phyloP scores from a whole-genome alignment of 1,140 invertebrate species.

The Anagrus nilaparvatae region DNA sequence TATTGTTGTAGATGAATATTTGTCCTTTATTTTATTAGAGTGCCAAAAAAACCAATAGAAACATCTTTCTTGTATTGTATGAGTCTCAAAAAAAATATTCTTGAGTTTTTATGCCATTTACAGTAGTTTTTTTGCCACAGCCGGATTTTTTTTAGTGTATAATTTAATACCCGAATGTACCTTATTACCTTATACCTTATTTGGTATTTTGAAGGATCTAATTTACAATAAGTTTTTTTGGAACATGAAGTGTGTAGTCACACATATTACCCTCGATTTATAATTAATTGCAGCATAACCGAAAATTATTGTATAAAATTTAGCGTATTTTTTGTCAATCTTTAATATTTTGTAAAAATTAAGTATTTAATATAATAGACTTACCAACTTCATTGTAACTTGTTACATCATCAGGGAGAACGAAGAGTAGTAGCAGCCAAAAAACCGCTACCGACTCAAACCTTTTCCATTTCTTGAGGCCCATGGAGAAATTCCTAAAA shows the following conservation, averaged over 20 bases:
- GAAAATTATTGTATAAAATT: neutral
- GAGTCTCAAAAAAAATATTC: no score
- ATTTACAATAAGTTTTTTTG: neutral
- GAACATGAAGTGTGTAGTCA: neutral
- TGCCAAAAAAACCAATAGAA: no score
- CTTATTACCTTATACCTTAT: no score
- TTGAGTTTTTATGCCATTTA: no score
- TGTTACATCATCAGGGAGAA: constrained; percentile 25
- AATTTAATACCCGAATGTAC: no score
- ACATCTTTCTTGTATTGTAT: no score
- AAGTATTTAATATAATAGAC: constrained; percentile 18
- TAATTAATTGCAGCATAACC: neutral
- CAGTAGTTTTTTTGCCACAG: no score
- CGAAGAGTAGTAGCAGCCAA: constrained; percentile 30
- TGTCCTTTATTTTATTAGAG: no score
- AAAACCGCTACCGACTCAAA: constrained; percentile 19
- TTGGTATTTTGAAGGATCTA: neutral
- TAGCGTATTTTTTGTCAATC: no score
- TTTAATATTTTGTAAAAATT: neutral
- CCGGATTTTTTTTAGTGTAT: no score
- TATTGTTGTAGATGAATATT: no score
- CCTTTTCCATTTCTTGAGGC: constrained; percentile 35
- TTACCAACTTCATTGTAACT: constrained; percentile 35
- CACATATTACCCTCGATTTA: neutral
- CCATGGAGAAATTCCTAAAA: constrained; percentile 33